phyloP scores from a whole-genome alignment of 2,888 invertebrate species.

The Ypsolopha scabrella region DNA sequence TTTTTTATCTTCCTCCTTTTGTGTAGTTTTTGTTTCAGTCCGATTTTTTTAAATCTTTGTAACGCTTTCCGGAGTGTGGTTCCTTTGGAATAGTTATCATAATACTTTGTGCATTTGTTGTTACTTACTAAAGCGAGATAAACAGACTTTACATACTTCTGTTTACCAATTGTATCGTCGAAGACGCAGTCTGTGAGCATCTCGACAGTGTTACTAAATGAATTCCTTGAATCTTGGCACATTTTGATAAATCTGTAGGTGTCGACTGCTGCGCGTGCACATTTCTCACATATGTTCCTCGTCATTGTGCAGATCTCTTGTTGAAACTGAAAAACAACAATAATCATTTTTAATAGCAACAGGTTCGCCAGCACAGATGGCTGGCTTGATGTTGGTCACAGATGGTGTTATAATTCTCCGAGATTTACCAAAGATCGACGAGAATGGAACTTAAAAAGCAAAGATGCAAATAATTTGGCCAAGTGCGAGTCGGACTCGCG shows the following conservation, averaged over 20 bases:
- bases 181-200: conserved; percentile 2
- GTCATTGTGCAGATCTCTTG: conserved; percentile 3
- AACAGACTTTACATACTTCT: conserved; percentile 2
- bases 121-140: not conserved
- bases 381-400: no score
- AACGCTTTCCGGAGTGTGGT: not conserved
- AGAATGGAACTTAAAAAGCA: no score
- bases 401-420: no score
- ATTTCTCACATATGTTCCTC: conserved; percentile 16
- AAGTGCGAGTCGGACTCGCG: no score
- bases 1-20: conserved; percentile 9
- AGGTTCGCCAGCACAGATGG: no score
- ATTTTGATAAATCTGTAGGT: conserved; percentile 20
- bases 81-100: not conserved
- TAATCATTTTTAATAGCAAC: not conserved
- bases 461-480: no score
- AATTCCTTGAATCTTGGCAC: conserved; percentile 12
- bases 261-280: conserved; percentile 13
- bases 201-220: conserved; percentile 13
- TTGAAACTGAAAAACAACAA: conserved; percentile 15
- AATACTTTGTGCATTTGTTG: not conserved
- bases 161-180: not conserved
- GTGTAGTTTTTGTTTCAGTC: conserved; percentile 3
- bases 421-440: no score
- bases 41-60: not conserved